A percentile compares a stretch with the other conserved stretches of the same genome.
Conservation (phyloP, 2,888 invertebrate genomes). For the Agonopterix subpropinquella region DNA sequence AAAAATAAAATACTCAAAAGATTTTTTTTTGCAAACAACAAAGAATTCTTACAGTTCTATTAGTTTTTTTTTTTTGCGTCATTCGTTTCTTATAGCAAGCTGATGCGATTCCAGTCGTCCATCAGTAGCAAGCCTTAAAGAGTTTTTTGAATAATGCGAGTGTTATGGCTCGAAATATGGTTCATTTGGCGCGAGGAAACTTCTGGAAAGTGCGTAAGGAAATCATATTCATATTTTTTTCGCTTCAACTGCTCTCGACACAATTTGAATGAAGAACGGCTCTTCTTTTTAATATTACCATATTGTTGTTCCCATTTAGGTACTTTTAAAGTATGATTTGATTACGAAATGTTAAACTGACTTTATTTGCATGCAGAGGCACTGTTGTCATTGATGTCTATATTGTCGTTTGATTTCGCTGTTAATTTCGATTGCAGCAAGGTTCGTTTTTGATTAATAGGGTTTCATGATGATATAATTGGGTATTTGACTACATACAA, state of each 20-base stretch:
- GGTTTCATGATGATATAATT: too few species aligned
- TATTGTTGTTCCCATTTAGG: slow-evolving; percentile 11
- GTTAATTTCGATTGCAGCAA: too few species aligned
- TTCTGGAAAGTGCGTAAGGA: slow-evolving; percentile 59
- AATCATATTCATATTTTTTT: slow-evolving; percentile 75
- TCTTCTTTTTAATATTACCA: slow-evolving; percentile 28
- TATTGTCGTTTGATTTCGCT: too few species aligned
- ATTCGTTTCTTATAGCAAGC: too few species aligned
- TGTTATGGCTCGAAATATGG: slow-evolving; percentile 71
- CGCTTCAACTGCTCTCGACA: slow-evolving; percentile 64
- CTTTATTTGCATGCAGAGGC: background rate
- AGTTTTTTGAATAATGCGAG: slow-evolving; percentile 65
- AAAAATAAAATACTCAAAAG: too few species aligned
- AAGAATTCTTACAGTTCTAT: too few species aligned
- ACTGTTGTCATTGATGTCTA: too few species aligned
- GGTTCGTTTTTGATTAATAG: too few species aligned
- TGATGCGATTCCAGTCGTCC: slow-evolving; percentile 8
- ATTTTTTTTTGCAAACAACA: too few species aligned
- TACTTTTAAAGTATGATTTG: background rate
- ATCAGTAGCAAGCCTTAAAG: slow-evolving; percentile 17
- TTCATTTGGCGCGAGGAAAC: slow-evolving; percentile 69
- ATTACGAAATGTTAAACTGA: background rate
- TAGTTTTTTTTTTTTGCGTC: too few species aligned
- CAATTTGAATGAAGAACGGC: slow-evolving; percentile 60
- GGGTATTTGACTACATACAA: too few species aligned